Base-by-base conservation (phyloP, 2,797 vertebrate genomes). In the Malurus leucopterus region DNA sequence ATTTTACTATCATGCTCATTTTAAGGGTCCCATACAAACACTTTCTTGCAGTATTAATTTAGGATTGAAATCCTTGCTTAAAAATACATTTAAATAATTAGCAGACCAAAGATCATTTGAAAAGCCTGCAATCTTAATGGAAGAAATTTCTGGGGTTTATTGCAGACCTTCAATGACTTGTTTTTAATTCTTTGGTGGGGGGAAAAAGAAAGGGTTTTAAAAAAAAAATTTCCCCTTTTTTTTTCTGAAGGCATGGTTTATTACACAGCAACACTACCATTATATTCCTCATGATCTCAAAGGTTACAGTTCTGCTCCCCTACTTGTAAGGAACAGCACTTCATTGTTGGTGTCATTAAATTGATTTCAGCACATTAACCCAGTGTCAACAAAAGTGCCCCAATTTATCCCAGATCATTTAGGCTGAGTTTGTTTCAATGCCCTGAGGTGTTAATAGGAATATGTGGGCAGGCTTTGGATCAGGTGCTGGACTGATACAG, bases 41-140 rank as follows among this genome's bases (percentile, higher is more conserved):
- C 17, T 88, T 72, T 6, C 15, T 27, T 77, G 23, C 79, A 93
- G n/a, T 71, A 80, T 59, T 36, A 69, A 71, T 90, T 93, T 84
- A 68, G 38, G 41, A 53, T 74, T 82, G 41, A 53, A 89, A 49
- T 86, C 20, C 62, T n/a, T 24, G 2, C 27, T 91, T 95, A 59
- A 55, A 20, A 93, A 83, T 70, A 8, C 29, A 63, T 84, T 51
- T 59, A 80, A 89, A 41, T 54, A 85, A 90, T 43, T 69, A 91
- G 69, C 19, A 92, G 79, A 87, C 32, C 24, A 90, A 85, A 84
- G 63, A 73, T 63, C 5, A 38, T 65, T 81, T 67, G 6, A 71
- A 21, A 91, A 88, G 5, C 4, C 30, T 64, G 2, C 13, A 63
- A 22, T 26, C n/a, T 84, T 86, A 74, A 71, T 72, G 29, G 57